phyloP scores from a whole-genome alignment of 2,797 vertebrate species.

The Spea hammondii region DNA sequence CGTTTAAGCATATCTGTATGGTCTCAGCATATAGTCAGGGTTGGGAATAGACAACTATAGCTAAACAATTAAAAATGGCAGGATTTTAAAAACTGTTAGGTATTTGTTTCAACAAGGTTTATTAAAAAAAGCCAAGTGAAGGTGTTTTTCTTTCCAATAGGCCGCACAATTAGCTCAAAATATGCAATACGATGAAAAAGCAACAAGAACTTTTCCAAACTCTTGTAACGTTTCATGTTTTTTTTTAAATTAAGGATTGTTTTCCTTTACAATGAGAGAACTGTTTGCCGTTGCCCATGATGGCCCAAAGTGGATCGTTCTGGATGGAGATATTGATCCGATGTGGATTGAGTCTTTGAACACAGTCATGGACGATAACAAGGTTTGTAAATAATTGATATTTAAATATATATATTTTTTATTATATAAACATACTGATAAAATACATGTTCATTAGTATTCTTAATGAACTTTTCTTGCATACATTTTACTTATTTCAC shows the following conservation, averaged over 20 bases:
- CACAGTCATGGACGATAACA: slow-evolving; percentile 78
- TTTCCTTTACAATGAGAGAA: slow-evolving; percentile 77
- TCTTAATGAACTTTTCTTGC: slow-evolving; percentile 1
- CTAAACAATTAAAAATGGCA: too few species aligned
- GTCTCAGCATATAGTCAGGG: too few species aligned
- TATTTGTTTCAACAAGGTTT: too few species aligned
- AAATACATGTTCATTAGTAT: neutral
- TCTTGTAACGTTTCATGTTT: neutral
- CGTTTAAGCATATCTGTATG: neutral
- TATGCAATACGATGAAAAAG: too few species aligned
- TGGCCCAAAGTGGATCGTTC: slow-evolving; percentile 74
- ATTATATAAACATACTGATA: too few species aligned
- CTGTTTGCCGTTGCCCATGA: slow-evolving; percentile 66
- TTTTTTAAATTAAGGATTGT: slow-evolving; percentile 56
- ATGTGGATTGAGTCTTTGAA: slow-evolving; percentile 81
- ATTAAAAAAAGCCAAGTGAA: too few species aligned
- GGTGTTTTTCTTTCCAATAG: too few species aligned
- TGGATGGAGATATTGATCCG: slow-evolving; percentile 74
- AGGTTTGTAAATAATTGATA: slow-evolving; percentile 59
- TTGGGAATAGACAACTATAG: too few species aligned
- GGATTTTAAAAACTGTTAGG: too few species aligned
- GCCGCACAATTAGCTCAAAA: too few species aligned
- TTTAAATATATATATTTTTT: neutral
- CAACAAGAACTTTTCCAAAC: too few species aligned
- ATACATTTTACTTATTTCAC: slow-evolving; percentile 28